Percentiles rank a stretch among this genome's conserved stretches.
Evolutionary conservation across 2,113 vertebrate genomes (phyloP).

Genomic region (Labeo rohita): DNA sequence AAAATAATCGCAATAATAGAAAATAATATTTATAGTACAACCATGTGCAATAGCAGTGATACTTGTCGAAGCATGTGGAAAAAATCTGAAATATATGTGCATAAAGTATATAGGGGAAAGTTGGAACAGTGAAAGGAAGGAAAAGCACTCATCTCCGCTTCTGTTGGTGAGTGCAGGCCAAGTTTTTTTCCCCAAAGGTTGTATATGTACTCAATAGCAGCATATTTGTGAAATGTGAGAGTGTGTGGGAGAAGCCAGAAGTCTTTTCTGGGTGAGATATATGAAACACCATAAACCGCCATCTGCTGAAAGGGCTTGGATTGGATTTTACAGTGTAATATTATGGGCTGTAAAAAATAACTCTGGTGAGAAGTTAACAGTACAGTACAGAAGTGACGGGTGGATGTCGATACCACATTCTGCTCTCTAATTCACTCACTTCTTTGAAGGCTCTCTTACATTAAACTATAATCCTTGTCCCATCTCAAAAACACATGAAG

Average conservation of each 20-base stretch:
- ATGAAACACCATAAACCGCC: constrained; percentile 37
- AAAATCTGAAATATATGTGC: background rate
- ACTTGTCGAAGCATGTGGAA: background rate
- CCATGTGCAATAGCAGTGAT: background rate
- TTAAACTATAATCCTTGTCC: constrained; percentile 11
- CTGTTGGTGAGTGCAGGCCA: background rate
- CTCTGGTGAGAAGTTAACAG: constrained; percentile 16
- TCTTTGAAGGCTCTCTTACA: background rate
- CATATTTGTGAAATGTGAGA: constrained; percentile 7
- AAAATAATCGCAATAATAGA: background rate
- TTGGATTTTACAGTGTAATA: background rate
- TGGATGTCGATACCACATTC: constrained; percentile 7
- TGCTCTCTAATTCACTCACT: background rate
- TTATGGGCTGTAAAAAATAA: constrained; percentile 36
- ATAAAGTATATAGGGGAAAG: background rate
- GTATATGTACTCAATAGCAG: background rate
- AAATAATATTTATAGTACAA: background rate
- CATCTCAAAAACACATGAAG: background rate
- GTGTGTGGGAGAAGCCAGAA: constrained; percentile 9
- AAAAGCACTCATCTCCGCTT: background rate
- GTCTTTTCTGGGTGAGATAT: constrained; percentile 20
- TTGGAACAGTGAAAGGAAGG: background rate
- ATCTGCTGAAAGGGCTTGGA: constrained; percentile 31
- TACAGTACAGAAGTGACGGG: background rate
- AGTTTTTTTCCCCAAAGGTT: background rate